phyloP scores from a whole-genome alignment of 2,888 invertebrate species.

The Drosophila mimica region DNA sequence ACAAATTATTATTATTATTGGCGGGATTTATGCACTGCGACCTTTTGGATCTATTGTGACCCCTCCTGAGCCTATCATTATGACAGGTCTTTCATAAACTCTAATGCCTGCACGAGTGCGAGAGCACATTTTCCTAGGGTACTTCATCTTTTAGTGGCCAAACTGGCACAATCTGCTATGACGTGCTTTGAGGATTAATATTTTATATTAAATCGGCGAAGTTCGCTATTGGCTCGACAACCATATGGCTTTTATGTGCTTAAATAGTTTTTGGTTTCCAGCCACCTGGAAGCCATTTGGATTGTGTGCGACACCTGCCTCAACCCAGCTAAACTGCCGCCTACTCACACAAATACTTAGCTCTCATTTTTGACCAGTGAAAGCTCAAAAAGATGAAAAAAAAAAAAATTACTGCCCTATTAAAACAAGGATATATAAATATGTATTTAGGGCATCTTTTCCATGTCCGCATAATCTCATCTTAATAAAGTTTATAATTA shows the following conservation, averaged over 20 bases:
- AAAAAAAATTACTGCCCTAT: background rate
- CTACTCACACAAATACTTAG: background rate
- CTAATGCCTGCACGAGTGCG: background rate
- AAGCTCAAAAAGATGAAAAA: background rate
- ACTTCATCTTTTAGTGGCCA: background rate
- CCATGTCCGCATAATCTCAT: background rate
- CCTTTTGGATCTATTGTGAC: background rate
- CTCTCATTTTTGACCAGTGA: too few relatives aligned
- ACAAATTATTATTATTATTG: slow-evolving; percentile 5
- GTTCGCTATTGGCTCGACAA: background rate
- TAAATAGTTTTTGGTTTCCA: background rate
- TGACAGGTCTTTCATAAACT: background rate
- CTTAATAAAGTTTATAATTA: background rate
- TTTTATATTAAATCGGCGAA: background rate
- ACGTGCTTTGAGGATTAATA: background rate
- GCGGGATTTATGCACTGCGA: background rate
- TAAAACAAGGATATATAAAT: background rate
- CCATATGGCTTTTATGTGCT: background rate
- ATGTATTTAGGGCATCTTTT: background rate
- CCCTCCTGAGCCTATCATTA: background rate
- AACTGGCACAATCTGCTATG: background rate
- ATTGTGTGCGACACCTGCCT: background rate
- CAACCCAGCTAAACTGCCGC: background rate
- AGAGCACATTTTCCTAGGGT: background rate
- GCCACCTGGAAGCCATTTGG: background rate